phyloP scores from a whole-genome alignment of 2,888 invertebrate species.

The Uropetala carovei region DNA sequence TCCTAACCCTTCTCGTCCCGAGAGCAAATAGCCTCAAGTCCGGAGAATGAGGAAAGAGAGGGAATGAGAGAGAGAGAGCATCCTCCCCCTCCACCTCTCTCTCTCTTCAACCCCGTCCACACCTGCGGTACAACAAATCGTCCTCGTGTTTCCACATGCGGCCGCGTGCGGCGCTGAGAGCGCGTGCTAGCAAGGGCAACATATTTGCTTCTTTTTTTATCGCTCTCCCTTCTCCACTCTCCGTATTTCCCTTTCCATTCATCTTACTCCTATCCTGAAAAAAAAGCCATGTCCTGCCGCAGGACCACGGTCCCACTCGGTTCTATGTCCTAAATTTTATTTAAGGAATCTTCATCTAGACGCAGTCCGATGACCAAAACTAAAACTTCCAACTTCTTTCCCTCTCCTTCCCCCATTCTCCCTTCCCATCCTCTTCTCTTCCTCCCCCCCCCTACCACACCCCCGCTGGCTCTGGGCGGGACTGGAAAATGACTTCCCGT shows the following conservation, averaged over 20 bases:
- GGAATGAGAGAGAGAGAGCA: not conserved
- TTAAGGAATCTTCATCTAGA: not conserved
- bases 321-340: not conserved
- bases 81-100: not conserved
- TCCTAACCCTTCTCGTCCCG: slow-evolving; percentile 15
- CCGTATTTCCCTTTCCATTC: not conserved
- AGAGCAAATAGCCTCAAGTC: slow-evolving; percentile 40
- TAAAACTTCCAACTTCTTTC: not conserved
- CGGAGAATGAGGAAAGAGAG: not conserved
- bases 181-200: slow-evolving; percentile 41
- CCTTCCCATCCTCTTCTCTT: not conserved
- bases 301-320: not conserved
- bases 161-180: slow-evolving; percentile 59
- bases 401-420: not conserved
- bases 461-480: not conserved
- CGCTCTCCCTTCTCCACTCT: not conserved
- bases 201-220: slow-evolving; percentile 29
- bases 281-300: no score
- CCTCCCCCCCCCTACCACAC: not conserved
- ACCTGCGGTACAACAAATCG: slow-evolving; percentile 1
- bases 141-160: slow-evolving; percentile 29
- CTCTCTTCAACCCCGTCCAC: slow-evolving; percentile 10
- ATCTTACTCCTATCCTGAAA: not conserved
- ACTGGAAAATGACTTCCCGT: not conserved
- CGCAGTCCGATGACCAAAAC: not conserved